Percentiles rank a stretch among this genome's conserved stretches.
Conservation (phyloP, 2,113 vertebrate species). For the Phycodurus eques region DNA sequence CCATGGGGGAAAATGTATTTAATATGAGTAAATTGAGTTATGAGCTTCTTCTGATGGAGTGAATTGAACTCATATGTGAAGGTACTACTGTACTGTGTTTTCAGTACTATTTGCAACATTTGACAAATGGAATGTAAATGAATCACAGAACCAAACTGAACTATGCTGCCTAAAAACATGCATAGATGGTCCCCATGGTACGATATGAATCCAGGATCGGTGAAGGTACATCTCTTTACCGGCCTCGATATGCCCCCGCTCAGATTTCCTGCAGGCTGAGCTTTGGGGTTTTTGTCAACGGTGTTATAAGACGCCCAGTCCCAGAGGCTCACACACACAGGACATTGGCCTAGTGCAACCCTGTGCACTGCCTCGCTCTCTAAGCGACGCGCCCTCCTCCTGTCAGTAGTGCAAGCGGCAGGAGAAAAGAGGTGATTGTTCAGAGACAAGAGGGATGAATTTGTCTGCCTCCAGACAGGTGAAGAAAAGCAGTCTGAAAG, state of each 20-base stretch:
- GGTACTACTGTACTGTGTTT: background rate
- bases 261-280: conserved; percentile 69
- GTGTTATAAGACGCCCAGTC: conserved; percentile 74
- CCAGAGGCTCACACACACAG: conserved; percentile 67
- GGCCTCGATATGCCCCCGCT: conserved; percentile 69
- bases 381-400: conserved; percentile 40
- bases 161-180: background rate
- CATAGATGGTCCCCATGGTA: background rate
- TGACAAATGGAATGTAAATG: too few species aligned
- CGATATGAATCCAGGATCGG: background rate
- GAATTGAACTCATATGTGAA: background rate
- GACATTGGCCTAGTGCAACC: conserved; percentile 45
- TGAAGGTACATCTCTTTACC: conserved; percentile 14
- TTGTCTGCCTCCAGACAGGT: conserved; percentile 67
- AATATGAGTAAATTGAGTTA: too few species aligned
- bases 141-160: background rate
- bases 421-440: conserved; percentile 71
- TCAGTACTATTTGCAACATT: too few species aligned
- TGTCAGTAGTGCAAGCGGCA: conserved; percentile 53
- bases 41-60: too few species aligned
- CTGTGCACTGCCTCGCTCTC: conserved; percentile 40
- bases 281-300: conserved; percentile 68
- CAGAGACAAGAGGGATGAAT: conserved; percentile 70
- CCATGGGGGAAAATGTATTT: too few species aligned
- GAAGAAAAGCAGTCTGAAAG: conserved; percentile 70